Evolutionary conservation across 2,888 invertebrate species (phyloP), one percentile per base, ranked within the genome.

Genomic region (Ptychoptera contaminata): DNA sequence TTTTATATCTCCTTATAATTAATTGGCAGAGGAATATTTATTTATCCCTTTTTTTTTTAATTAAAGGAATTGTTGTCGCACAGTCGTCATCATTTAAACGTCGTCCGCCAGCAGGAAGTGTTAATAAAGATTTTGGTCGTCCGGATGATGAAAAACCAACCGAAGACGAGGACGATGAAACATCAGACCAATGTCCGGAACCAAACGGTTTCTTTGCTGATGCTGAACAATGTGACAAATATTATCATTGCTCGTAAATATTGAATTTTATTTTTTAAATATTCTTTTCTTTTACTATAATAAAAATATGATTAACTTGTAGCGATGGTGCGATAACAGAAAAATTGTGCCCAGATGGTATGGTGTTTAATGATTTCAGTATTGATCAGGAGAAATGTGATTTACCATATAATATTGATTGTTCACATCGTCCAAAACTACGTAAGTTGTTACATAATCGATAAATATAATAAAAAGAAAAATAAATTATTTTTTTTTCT

Each of bases 361-460:
- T 87, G 72, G 87, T 90, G 42, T 90, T 90, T 69, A 87, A 90
- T 54, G 90, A 87, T 65, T 87, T 77, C 65, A 82, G 80, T 52
- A 71, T 77, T 2, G 75, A 76, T 47, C 79, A 85, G 46, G 90
- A 88, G 62, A 88, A 88, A 58, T 90, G 88, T 55, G 88, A 88
- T 62, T 67, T 87, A 50, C 87, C 87, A 0, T 84, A 83, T 63
- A 86, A 86, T 56, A 77, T 90, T 47, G 88, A 90, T 62, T 90
- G 90, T 65, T 72, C 74, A 1, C 76, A 80, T 51, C 72, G 88
- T 47, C 73, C 82, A 8, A 80, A 82, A 57, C 67, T 79, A 50
- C 90, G 90, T 90, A 69, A 81, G 85, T 77, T 43, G 38, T 29
- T 40, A 14, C 37, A 41, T 12, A 40, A 46, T 41, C 16, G 30